Base-by-base conservation (phyloP, 1,140 invertebrate species). In the Lamellibrachia luymesi region DNA sequence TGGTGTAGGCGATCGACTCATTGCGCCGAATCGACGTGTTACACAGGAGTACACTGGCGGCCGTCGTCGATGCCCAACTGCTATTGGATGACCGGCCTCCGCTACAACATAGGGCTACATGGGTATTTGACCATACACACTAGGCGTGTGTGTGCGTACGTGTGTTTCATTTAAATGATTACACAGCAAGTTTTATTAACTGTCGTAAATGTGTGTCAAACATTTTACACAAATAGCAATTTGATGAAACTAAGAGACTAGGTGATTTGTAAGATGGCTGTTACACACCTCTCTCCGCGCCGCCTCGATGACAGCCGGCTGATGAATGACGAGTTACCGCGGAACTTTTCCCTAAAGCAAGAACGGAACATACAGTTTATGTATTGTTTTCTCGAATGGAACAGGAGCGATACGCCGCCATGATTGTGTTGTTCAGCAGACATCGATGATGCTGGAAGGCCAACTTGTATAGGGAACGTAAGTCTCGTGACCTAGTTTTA, bases 321-420 rank as follows among this genome's bases (percentile, higher is more conserved):
- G 95, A 98, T 98, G 96, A 98, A 98, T 80, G 98, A 98, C 94
- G 98, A 98, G 96, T 98, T 98, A 97, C 98, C 98, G 97, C 98
- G 98, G 97, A 98, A 98, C 96, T 98, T 98, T 27, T 94, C 93
- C 51, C 93, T 92, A 25, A 90, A 90, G 80, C 93, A 92, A 80
- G 50, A 92, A 93, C 51, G 64, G 25, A 80, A 80, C 64, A 80
- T 80, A 80, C 64, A 6, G 64, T 80, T 80, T 80, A 80, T 80
- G 64, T 17, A 80, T 80, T 80, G 64, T 10, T 22, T 17, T 80
- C n/a, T 2, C 1, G 64, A 80, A 80, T 80, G 25, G 13, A 80
- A 2, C 64, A 80, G 17, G 25, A 80, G 13, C 25, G 64, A 80
- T 22, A 80, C 64, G 64, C 64, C 64, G 64, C 64, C 17, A 22